Base-by-base conservation (phyloP, 2,797 vertebrate species). In the Valencia hispanica region DNA sequence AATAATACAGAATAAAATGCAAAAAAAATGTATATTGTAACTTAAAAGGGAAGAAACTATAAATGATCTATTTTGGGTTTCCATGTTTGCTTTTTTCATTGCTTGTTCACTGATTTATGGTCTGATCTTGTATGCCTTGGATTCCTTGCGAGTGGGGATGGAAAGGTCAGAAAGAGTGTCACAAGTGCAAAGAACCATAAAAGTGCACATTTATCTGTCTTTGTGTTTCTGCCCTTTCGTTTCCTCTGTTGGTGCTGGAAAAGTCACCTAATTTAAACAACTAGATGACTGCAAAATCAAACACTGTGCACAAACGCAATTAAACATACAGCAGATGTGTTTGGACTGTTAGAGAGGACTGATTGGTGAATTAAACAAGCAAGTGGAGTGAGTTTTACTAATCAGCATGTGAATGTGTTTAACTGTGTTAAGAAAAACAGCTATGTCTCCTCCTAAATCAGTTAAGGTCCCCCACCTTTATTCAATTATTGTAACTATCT, bases 401-500 rank as follows among this genome's bases (percentile, higher is more conserved):
- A 92, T 82, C 76, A 85, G 72, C 69, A 50, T 48, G 75, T 83
- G 79, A 89, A 89, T 82, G 79, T 84, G 27, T 79, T 79, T 74
- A 84, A 76, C 50, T 81, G 70, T 68, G 71, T 50, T 41, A 77
- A 78, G 84, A 73, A 89, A 90, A 83, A 79, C 77, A 76, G 65
- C 80, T 82, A 85, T 84, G 73, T 87, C 82, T 85, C 89, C 87
- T 78, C 70, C 84, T 80, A 81, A 77, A 87, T 91, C 91, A 90
- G 82, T 86, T 88, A 88, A 86, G 85, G 86, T 81, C 85, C 79
- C 87, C 82, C 84, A 89, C 88, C 79, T 92, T 90, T 82, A 90
- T 89, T 92, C 83, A 92, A 86, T 93, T 90, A 92, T 91, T 82
- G 80, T 85, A 84, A 82, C 84, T 73, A 86, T 90, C 83, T 79